Conservation (phyloP, 2,888 invertebrate species). For the Stegana nigrithorax region DNA sequence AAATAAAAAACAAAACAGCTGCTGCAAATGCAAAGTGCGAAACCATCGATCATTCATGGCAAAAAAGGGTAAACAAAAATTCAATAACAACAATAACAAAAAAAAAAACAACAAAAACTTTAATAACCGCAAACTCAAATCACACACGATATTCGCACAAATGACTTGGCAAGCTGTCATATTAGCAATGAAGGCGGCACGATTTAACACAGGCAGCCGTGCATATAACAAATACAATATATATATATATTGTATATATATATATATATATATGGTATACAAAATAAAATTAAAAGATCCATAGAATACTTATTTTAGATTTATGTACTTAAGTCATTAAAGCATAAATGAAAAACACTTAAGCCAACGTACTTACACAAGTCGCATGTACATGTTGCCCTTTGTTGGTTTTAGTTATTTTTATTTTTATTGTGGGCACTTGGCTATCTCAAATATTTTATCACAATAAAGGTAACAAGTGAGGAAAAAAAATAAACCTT, state of each 20-base stretch:
- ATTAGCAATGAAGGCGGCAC: background rate
- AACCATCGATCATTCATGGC: background rate
- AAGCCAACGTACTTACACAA: background rate
- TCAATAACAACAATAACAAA: background rate
- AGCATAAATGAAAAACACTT: background rate
- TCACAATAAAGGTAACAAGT: background rate
- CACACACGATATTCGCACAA: background rate
- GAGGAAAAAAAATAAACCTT: background rate
- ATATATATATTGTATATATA: background rate
- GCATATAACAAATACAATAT: background rate
- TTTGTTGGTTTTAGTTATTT: background rate
- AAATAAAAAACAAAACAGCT: background rate
- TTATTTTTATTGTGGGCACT: background rate
- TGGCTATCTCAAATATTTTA: background rate
- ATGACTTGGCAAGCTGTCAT: constrained; percentile 2
- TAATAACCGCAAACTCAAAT: too few species aligned
- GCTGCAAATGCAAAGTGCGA: background rate
- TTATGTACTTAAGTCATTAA: too few species aligned
- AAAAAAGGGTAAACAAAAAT: background rate
- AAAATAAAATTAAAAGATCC: background rate
- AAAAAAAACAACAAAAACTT: background rate
- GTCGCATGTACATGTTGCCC: background rate
- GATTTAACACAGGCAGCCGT: background rate
- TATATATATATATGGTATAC: background rate
- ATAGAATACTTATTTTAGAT: too few species aligned